A percentile compares a stretch with the other conserved stretches of the same genome.
These are phyloP conservation scores for Meriones unguiculatus DNA, from an alignment of 2,113 vertebrate species.

Conservation along the genomic window DNA sequence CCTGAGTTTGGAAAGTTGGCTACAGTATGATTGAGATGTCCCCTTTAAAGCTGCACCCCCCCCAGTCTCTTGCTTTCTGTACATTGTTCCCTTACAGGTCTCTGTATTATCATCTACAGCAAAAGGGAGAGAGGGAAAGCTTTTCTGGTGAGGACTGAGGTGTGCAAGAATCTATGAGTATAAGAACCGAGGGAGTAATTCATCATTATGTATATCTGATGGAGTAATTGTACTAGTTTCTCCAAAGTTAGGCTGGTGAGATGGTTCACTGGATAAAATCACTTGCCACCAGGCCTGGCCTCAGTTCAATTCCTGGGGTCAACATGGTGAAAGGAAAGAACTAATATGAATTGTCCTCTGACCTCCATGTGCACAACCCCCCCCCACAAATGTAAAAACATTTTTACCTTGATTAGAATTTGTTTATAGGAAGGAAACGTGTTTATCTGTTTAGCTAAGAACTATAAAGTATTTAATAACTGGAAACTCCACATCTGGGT, in stretches of 20 bases:
- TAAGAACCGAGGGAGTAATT: neutral
- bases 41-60: neutral
- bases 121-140: neutral
- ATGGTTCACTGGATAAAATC: neutral
- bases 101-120: neutral
- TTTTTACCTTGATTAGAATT: conserved; percentile 32
- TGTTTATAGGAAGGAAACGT: conserved; percentile 6
- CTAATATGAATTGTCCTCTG: neutral
- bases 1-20: neutral
- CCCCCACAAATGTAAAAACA: neutral
- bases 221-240: neutral
- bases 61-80: neutral
- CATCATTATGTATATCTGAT: neutral
- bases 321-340: too few relatives aligned
- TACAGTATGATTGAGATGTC: neutral
- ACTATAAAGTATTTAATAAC: conserved; percentile 18
- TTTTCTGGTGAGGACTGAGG: neutral
- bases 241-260: neutral
- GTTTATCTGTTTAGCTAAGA: conserved; percentile 12
- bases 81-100: neutral
- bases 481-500: neutral
- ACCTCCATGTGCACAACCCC: neutral
- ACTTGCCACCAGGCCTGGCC: neutral
- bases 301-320: neutral
- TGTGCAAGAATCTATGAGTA: neutral